Evolutionary conservation across 2,797 vertebrate genomes (phyloP), one percentile per base, ranked within the genome.

Genomic region (Platalea minor): DNA sequence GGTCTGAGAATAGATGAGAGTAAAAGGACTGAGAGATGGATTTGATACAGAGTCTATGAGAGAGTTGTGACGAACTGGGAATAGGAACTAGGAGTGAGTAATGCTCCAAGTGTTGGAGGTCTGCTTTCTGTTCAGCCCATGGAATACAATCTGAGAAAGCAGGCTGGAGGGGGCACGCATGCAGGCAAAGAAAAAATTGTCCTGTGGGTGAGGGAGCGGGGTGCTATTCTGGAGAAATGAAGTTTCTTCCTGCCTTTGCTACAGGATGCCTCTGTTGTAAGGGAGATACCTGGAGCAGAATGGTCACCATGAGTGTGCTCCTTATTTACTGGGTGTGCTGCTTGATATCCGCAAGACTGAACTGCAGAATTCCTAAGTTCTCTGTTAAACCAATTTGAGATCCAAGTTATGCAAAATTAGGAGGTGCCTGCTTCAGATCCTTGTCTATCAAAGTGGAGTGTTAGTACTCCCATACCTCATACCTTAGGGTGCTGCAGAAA

Each of bases 401-500:
- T 70, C 50, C 51, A 63, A 70, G 45, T 24, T n/a, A 13, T 7
- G 11, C 56, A 86, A 53, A 72, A 74, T 65, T 13, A 54, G 67
- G 64, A 88, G 59, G 9, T 63, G 54, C 46, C 76, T 54, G 13
- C 56, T 95, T 65, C 75, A 92, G 56, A 45, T 67, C 35, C 43
- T 48, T 67, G 31, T 79, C 60, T 85, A 68, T 77, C 39, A 25
- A 87, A 89, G 33, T 5, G 37, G 53, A 50, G 24, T 60, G 39
- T 86, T 93, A 29, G 41, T 48, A 54, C 17, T 88, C 29, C 65
- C 37, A 9, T 68, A 31, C 37, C 39, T 94, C 56, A 41, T 39
- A 39, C 37, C 37, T 89, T 85, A 85, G 54, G 24, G n/a, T 88
- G 64, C 87, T 95, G 78, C 72, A 91, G 89, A 82, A 87, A 82